Evolutionary conservation across 2,888 invertebrate species (phyloP), one percentile per base, ranked within the genome.

Genomic region (Odontocerum albicorne): DNA sequence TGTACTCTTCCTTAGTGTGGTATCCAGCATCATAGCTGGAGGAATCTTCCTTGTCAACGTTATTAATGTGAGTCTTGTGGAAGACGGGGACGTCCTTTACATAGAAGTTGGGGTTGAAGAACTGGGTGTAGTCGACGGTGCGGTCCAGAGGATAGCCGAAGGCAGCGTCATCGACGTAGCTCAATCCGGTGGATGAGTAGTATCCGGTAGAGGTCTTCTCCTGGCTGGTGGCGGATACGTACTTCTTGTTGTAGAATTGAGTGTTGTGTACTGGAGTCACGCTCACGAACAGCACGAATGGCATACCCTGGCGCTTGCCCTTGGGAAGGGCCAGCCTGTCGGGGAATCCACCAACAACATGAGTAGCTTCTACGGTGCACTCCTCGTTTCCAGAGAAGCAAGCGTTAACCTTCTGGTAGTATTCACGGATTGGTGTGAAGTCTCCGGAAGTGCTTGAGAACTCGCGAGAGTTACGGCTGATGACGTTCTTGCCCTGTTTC

Each of bases 61-160:
- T 27, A 10, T 7, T 27, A 4, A 4, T 27, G 27, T 27, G 20
- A 20, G 13, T 10, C 65, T 81, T 79, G 68, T 86, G 82, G 75
- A 77, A 87, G 64, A 88, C 79, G 63, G 74, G 65, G 45, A 85
- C 77, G 66, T 87, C 86, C 62, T 80, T 70, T 73, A 85, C 82
- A 71, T 77, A 81, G 73, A 84, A 83, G 74, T 90, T 89, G 62
- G 77, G 79, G 17, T 83, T 82, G 66, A 75, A 77, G 80, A 84
- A 88, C 59, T 69, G 66, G 43, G 74, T 72, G 62, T 80, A n/a
- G 55, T 82, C 74, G 65, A 86, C 79, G 27, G 73, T 73, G 61
- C 87, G 82, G 71, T 91, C 88, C 75, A 90, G 84, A 62, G 90
- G 90, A 79, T 83, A 91, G 57, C 87, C 88, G 62, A 85, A 75